Conservation (phyloP, 1,140 invertebrate species). For the Micrasema minimum region DNA sequence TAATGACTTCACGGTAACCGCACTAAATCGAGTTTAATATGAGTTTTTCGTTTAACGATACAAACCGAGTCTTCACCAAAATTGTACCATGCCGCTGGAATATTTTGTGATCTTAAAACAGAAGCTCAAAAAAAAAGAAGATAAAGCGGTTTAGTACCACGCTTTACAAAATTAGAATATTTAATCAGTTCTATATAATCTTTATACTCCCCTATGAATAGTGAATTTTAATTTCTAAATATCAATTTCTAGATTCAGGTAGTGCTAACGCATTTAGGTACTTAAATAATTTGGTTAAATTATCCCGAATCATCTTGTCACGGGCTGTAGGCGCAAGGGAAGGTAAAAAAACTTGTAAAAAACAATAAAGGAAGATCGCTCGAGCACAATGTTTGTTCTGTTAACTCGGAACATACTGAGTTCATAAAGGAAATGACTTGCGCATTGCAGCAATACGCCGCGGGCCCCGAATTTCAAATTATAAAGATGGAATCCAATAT, state of each 20-base stretch:
- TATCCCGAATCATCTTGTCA: conserved; percentile 5
- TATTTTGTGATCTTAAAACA: conserved; percentile 1
- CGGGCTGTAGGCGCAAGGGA: background rate
- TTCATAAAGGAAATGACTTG: conserved; percentile 53
- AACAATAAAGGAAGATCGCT: conserved; percentile 24
- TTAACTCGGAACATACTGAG: conserved; percentile 46
- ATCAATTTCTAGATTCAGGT: no score
- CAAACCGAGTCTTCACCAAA: conserved; percentile 5
- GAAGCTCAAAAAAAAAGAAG: background rate
- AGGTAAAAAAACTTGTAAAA: conserved; percentile 14
- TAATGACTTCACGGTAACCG: conserved; percentile 47
- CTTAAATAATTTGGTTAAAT: no score
- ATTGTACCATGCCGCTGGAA: background rate
- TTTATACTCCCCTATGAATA: no score
- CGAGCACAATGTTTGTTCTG: conserved; percentile 48
- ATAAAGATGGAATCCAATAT: conserved; percentile 51
- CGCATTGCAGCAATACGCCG: conserved; percentile 38
- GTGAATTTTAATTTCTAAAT: no score
- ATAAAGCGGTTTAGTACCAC: background rate
- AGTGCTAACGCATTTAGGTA: no score
- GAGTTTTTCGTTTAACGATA: conserved; percentile 32
- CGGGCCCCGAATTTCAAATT: conserved; percentile 50
- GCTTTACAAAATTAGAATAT: background rate
- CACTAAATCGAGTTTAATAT: conserved; percentile 44
- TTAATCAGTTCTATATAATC: background rate